phyloP scores from a whole-genome alignment of 2,888 invertebrate genomes.

The Charanyca ferruginea region DNA sequence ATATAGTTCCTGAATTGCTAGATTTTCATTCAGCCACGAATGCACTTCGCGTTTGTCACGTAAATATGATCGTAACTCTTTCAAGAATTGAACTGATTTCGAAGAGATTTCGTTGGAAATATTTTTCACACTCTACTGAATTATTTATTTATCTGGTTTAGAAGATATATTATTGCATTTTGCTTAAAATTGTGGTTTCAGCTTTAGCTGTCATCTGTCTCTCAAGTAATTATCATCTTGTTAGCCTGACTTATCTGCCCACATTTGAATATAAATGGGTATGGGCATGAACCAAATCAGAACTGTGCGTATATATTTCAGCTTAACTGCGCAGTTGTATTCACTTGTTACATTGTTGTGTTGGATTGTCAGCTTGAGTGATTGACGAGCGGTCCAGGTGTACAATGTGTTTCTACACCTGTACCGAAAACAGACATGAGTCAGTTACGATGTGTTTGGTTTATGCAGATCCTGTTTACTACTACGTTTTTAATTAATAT shows the following conservation, averaged over 20 bases:
- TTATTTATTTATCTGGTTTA: background rate
- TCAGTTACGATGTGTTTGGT: conserved; percentile 17
- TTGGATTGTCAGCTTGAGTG: conserved; percentile 52
- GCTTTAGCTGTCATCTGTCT: background rate
- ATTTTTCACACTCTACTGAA: background rate
- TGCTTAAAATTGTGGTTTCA: background rate
- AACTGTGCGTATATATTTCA: conserved; percentile 37
- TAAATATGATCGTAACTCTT: conserved; percentile 13
- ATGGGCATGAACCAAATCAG: conserved; percentile 18
- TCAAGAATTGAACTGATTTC: conserved; percentile 27
- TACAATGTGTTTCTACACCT: no score
- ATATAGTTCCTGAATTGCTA: conserved; percentile 13
- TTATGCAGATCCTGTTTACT: conserved; percentile 40
- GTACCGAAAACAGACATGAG: conserved; percentile 34
- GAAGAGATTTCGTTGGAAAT: conserved; percentile 6
- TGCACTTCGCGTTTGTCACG: conserved; percentile 30
- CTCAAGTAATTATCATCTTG: conserved; percentile 8
- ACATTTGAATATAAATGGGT: conserved; percentile 33
- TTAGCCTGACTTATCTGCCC: conserved; percentile 11
- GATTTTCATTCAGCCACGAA: conserved; percentile 12
- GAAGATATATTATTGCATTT: background rate
- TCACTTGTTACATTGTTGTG: conserved; percentile 21
- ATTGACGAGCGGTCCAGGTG: conserved; percentile 46
- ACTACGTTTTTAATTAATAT: conserved; percentile 27
- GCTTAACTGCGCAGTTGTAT: conserved; percentile 58